Base-by-base conservation (phyloP, 2,797 vertebrate genomes). In the Ptychobarbus kaznakovi region DNA sequence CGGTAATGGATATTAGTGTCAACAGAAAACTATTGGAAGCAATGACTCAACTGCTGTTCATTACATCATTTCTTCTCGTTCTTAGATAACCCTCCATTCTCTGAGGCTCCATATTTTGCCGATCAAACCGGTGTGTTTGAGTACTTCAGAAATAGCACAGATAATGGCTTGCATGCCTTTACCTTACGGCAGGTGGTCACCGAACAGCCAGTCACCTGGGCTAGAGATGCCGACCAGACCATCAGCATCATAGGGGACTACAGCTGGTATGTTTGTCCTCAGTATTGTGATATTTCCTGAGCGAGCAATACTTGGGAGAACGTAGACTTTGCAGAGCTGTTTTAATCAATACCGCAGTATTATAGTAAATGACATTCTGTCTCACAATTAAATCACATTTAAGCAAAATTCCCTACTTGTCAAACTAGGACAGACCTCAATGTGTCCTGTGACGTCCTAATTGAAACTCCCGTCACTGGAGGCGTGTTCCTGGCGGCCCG, bases 121-220 rank as follows among this genome's bases (percentile, higher is more conserved):
- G 98, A 99, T 92, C 98, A 99, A 92, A 98, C 98, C 0, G 98
- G 98, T 0, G 97, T 99, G 18, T 99, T 99, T 91, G 98, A 99
- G 86, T 99, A 99, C 90, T 96, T 95, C 80, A 84, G 90, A 42
- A 99, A 99, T 89, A 58, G 89, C 10, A 95, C 96, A 1, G 97
- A 98, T 86, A 93, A 93, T 0, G 97, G 96, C 18, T 94, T 95
- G 5, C 98, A 99, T 10, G 91, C 93, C 58, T 97, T 95, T 90
- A 99, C 98, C 0, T 90, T 99, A 0, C 96, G 98, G 1, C 98
- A 99, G 85, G 97, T 99, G 66, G 90, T 99, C 75, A 96, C 95
- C 3, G 89, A 97, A 85, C 94, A 94, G 38, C 98, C 98, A 0
- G 82, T 99, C 49, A 97, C 97, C 0, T 99, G 98, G 98, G 95